phyloP scores from a whole-genome alignment of 2,113 vertebrate genomes.

The Catharus minimus region DNA sequence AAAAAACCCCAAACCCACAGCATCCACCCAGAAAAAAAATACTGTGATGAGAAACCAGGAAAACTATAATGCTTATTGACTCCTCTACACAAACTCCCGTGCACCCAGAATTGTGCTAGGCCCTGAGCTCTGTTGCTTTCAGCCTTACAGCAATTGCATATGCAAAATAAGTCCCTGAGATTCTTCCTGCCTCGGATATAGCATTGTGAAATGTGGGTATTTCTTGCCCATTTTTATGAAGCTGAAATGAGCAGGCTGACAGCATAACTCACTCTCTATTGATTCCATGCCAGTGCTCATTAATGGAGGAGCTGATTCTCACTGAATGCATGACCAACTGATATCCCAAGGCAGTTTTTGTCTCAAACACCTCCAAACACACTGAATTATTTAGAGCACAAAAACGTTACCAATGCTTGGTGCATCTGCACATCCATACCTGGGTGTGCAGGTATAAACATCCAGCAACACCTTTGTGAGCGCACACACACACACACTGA shows the following conservation, averaged over 20 bases:
- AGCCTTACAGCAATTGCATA: background rate
- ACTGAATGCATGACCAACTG: conserved; percentile 29
- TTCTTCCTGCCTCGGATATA: background rate
- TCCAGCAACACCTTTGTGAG: background rate
- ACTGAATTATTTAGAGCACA: conserved; percentile 43
- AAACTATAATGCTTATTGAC: background rate
- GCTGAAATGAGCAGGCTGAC: conserved; percentile 24
- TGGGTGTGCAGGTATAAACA: background rate
- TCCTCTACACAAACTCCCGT: background rate
- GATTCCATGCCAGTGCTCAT: conserved; percentile 29
- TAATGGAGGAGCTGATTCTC: conserved; percentile 43
- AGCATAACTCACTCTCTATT: conserved; percentile 29
- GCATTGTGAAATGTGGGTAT: conserved; percentile 12
- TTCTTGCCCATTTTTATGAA: conserved; percentile 10
- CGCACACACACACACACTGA: background rate
- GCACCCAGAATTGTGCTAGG: background rate
- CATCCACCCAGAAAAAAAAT: background rate
- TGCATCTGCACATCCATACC: background rate
- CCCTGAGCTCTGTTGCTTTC: background rate
- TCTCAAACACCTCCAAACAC: conserved; percentile 44
- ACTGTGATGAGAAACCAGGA: background rate
- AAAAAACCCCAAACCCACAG: fast-evolving
- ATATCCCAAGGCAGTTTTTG: conserved; percentile 52
- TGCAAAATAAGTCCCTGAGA: background rate
- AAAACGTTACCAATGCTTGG: background rate